A percentile compares a stretch with the other conserved stretches of the same genome.
Conservation (phyloP, 2,113 vertebrate genomes). For the Montifringilla adamsi region DNA sequence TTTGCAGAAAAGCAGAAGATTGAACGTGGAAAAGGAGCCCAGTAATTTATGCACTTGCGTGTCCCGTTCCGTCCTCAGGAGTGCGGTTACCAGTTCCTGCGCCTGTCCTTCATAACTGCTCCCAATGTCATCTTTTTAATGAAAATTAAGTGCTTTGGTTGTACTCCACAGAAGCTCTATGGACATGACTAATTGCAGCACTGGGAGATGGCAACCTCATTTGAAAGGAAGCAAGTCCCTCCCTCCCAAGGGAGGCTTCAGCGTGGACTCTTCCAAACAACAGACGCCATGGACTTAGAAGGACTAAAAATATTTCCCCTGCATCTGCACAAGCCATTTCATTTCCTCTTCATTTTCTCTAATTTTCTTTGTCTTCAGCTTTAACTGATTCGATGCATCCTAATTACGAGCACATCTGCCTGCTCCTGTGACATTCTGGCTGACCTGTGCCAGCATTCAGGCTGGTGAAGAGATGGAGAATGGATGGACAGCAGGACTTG, state of each 20-base stretch:
- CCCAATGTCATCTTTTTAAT: conserved; percentile 73
- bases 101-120: conserved; percentile 61
- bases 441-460: not conserved
- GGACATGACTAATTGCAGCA: conserved; percentile 53
- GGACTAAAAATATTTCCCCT: conserved; percentile 40
- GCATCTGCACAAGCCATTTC: not conserved
- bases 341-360: conserved; percentile 31
- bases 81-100: not conserved
- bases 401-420: conserved; percentile 9
- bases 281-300: not conserved
- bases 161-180: conserved; percentile 51
- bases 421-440: not conserved
- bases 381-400: not conserved
- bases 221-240: conserved; percentile 51
- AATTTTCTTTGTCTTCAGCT: conserved; percentile 49
- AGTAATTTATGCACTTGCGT: not conserved
- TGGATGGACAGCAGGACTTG: not conserved
- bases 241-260: not conserved
- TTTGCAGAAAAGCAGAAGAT: not conserved
- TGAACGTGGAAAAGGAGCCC: not conserved
- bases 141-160: conserved; percentile 72
- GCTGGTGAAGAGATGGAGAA: not conserved
- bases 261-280: not conserved
- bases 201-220: conserved; percentile 53
- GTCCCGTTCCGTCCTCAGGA: not conserved